phyloP scores from a whole-genome alignment of 2,797 vertebrate genomes.

The Pantherophis alleghaniensis region DNA sequence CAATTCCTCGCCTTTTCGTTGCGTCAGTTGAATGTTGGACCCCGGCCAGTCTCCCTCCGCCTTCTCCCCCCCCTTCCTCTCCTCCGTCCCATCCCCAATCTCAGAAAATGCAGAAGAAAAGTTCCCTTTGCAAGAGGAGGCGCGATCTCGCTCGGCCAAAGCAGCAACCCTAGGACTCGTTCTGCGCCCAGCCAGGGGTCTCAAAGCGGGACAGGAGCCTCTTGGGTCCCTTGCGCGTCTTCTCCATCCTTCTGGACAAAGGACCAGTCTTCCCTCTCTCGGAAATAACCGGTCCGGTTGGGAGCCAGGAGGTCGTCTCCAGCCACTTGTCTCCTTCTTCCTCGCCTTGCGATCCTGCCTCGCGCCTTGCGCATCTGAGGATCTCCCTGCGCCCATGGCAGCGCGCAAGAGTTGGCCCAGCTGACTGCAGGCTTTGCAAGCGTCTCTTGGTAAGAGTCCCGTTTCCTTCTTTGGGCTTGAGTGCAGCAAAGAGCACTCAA shows the following conservation, averaged over 20 bases:
- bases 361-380: background rate
- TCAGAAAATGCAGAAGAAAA: background rate
- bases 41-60: conserved; percentile 2
- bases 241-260: background rate
- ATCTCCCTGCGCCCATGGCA: conserved; percentile 29
- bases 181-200: background rate
- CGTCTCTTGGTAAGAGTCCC: conserved; percentile 49
- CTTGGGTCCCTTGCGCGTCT: too few species aligned
- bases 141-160: conserved; percentile 12
- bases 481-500: too few species aligned
- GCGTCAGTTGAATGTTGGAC: conserved; percentile 35
- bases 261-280: background rate
- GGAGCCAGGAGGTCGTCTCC: background rate
- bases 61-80: background rate
- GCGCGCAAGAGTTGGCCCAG: background rate
- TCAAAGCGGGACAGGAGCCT: background rate
- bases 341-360: conserved; percentile 16
- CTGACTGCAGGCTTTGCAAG: background rate
- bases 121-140: conserved; percentile 17
- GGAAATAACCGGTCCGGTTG: background rate
- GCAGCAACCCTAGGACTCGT: background rate
- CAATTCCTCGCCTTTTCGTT: conserved; percentile 13
- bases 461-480: background rate
- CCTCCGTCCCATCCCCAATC: background rate
- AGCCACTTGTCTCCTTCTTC: background rate